phyloP scores from a whole-genome alignment of 2,888 invertebrate species.

The Ophion slaviceki region DNA sequence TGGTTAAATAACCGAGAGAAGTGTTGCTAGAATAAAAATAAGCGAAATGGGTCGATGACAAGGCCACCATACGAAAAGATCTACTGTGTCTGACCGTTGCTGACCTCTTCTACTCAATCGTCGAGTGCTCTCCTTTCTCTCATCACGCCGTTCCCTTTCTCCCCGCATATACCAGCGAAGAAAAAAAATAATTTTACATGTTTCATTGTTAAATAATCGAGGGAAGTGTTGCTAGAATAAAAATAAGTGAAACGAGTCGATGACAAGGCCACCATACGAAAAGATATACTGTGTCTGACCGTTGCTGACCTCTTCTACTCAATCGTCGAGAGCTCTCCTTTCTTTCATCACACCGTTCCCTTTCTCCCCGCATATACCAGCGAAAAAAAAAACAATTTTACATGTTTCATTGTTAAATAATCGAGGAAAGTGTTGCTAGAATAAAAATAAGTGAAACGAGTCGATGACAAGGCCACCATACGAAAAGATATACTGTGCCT shows the following conservation, averaged over 20 bases:
- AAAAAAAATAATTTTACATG: not conserved
- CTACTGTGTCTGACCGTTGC: not conserved
- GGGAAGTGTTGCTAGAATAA: not conserved
- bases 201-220: not conserved
- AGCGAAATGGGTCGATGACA: not conserved
- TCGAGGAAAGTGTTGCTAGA: not conserved
- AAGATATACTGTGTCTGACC: not conserved
- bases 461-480: not conserved
- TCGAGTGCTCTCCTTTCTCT: too few relatives aligned
- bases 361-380: too few relatives aligned
- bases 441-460: not conserved
- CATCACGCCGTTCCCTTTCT: too few relatives aligned
- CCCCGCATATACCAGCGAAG: not conserved
- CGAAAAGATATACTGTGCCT: not conserved
- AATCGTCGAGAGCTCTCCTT: too few relatives aligned
- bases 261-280: not conserved
- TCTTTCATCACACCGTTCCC: too few relatives aligned
- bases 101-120: too few relatives aligned
- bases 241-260: constrained; percentile 4
- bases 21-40: not conserved
- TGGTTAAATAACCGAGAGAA: not conserved
- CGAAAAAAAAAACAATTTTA: not conserved
- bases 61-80: not conserved
- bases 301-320: too few relatives aligned
- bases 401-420: not conserved